A percentile compares a stretch with the other conserved stretches of the same genome.
Conservation (phyloP, 1,140 invertebrate genomes). For the Cotesia chilonis region DNA sequence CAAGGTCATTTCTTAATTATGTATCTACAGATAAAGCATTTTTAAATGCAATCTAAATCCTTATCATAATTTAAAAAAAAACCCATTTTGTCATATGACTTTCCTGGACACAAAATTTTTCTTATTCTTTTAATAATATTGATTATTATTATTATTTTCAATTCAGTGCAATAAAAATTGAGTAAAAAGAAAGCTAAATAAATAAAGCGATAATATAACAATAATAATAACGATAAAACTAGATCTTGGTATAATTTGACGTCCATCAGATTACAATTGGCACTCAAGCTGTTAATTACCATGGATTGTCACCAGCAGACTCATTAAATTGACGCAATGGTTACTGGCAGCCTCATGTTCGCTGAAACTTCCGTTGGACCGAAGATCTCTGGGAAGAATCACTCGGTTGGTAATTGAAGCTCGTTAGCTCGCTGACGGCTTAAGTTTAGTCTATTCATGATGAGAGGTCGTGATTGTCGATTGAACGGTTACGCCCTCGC, state of each 20-base stretch:
- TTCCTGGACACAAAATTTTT: no score
- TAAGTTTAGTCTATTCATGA: constrained; percentile 9
- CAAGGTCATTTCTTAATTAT: no score
- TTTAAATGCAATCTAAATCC: no score
- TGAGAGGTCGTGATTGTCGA: constrained; percentile 11
- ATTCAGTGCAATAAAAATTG: no score
- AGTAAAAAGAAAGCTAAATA: no score
- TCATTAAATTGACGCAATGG: constrained; percentile 20
- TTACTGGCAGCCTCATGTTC: constrained; percentile 7
- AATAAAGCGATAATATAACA: no score
- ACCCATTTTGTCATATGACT: no score
- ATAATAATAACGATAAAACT: no score
- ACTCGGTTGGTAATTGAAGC: constrained; percentile 19
- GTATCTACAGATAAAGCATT: no score
- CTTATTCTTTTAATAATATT: no score
- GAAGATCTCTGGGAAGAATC: constrained; percentile 11
- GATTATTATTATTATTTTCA: no score
- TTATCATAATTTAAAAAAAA: no score
- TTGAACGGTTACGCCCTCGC: constrained; percentile 13
- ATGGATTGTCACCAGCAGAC: constrained; percentile 14
- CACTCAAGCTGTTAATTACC: constrained; percentile 12
- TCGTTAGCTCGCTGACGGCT: constrained; percentile 14
- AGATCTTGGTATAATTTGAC: background rate
- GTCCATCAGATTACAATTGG: constrained; percentile 13
- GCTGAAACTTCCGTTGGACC: constrained; percentile 8